Evolutionary conservation across 2,113 vertebrate species (phyloP).

Genomic region (Scartelaos histophorus): DNA sequence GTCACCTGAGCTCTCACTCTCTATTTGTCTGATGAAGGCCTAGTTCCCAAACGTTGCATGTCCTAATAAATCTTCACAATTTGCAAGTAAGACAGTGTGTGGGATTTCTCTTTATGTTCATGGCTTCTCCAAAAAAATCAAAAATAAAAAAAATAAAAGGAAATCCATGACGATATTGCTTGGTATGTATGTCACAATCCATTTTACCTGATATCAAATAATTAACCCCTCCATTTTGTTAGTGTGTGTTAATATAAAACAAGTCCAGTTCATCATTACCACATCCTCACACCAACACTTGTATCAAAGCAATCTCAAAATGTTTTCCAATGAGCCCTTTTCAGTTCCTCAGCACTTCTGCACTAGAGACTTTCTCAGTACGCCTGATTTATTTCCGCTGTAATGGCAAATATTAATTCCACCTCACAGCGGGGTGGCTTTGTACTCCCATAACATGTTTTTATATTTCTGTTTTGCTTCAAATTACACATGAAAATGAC

Average conservation of each 20-base stretch:
- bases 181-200: neutral
- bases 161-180: neutral
- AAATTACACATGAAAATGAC: conserved; percentile 22
- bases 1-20: too few species aligned
- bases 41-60: too few species aligned
- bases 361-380: conserved; percentile 19
- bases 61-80: too few species aligned
- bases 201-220: neutral
- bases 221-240: neutral
- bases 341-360: conserved; percentile 8
- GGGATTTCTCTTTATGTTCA: too few species aligned
- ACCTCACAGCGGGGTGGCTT: conserved; percentile 17
- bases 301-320: conserved; percentile 38
- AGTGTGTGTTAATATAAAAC: neutral
- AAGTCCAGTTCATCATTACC: conserved; percentile 4
- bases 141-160: neutral
- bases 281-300: neutral
- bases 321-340: neutral
- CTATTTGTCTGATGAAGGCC: too few species aligned
- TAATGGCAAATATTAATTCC: conserved; percentile 29
- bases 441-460: conserved; percentile 17
- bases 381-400: conserved; percentile 24
- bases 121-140: neutral
- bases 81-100: too few species aligned
- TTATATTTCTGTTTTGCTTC: conserved; percentile 5